Base-by-base conservation (phyloP, 2,113 vertebrate species). In the Phainopepla nitens region DNA sequence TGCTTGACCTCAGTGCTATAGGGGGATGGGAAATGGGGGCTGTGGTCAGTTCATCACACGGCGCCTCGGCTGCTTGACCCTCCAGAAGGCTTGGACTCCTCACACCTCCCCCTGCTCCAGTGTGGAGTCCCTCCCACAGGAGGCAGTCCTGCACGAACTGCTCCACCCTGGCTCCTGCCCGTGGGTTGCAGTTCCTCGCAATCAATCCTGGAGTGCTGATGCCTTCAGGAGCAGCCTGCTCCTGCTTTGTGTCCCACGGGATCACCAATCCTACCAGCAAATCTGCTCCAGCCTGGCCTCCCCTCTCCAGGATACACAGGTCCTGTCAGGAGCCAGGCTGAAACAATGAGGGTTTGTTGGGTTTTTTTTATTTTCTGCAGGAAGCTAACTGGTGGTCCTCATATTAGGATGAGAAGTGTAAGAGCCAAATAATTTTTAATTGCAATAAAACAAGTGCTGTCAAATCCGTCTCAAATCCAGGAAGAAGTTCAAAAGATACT, bases 171-270 rank as follows among this genome's bases (percentile, higher is more conserved):
- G 12, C 3, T 41, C 24, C 5, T 45, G 12, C 14, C 33, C 65
- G 9, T 3, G 14, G 58, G 10, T 0, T 45, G 16, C 50, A 45
- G 20, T 4, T 29, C 44, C 28, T 66, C 77, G 27, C 31, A 50
- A 31, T 41, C n/a, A 3, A 19, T 39, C 7, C 23, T 47, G 27
- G 28, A 0, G 0, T 28, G 28, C n/a, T 2, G 3, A 4, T 0
- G 0, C 17, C 18, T 44, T 22, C 39, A 47, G 50, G 58, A 65
- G 3, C 20, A 35, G 29, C 24, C 42, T 72, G 60, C 15, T 58
- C 6, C 44, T 28, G 22, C 13, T 10, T 39, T 19, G 4, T 11
- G 3, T 15, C 27, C 19, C 18, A 1, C 2, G 33, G 15, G 11
- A 36, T 51, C 17, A 27, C 0, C 0, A 44, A 7, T 33, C 27